Base-by-base conservation (phyloP, 2,113 vertebrate species). In the Platichthys flesus region DNA sequence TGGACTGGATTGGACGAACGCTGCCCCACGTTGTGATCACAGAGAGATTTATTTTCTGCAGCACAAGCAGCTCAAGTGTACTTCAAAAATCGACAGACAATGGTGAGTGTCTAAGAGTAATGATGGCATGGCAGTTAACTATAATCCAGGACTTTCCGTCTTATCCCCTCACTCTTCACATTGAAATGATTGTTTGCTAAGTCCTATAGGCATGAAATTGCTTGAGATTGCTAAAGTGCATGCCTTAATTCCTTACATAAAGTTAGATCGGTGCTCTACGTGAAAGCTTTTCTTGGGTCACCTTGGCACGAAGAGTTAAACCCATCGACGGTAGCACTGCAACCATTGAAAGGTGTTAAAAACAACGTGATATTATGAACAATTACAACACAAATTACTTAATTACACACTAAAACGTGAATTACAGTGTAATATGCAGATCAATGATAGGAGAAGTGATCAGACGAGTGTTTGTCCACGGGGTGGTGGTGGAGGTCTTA, bases 111-210 rank as follows among this genome's bases (percentile, higher is more conserved):
- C 83, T 80, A 77, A 75, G 83, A 82, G 87, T 84, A 88, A 90
- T 92, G 85, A 91, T 83, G 76, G 84, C 79, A 70, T 23, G 51
- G 84, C 74, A 79, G 84, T 91, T 88, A 87, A 90, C 77, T 79
- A 78, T 88, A 92, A 92, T 90, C 89, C 89, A 82, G 58, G 87
- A 90, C 74, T 85, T 89, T 88, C 89, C 82, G 60, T 88, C 91
- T 84, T 78, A 78, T 83, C 81, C 70, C 57, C 72, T 90, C 83
- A 74, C 79, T 81, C 86, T 91, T 85, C 81, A 84, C 85, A 65
- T 86, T 90, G 71, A 82, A 92, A 89, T 87, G 80, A 88, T 85
- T 88, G 84, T 89, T 85, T 85, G 85, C 63, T 68, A 74, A 80
- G 64, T 83, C 81, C 80, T 82, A 82, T 67, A 83, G 77, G 81